Conservation (phyloP, 2,888 invertebrate species). For the Candidula unifasciata region DNA sequence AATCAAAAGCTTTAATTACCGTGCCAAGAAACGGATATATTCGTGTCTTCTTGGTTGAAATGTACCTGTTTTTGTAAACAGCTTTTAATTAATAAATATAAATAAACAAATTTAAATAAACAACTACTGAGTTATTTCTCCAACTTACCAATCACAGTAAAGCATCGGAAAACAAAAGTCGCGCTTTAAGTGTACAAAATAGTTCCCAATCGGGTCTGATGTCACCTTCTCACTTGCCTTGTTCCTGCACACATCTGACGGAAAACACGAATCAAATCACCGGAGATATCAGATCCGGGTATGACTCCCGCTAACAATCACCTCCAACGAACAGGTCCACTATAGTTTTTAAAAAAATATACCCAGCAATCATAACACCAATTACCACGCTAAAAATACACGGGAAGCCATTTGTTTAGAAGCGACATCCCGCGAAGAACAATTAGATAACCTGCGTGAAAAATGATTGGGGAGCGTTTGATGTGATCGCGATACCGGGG, state of each 20-base stretch:
- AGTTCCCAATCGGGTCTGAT: too few species aligned
- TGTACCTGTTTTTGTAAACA: too few species aligned
- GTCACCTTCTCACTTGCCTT: not conserved
- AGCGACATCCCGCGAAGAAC: not conserved
- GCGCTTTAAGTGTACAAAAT: too few species aligned
- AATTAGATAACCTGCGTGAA: not conserved
- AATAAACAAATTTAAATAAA: too few species aligned
- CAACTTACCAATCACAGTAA: too few species aligned
- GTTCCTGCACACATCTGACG: not conserved
- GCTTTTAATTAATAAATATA: too few species aligned
- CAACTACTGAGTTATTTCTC: too few species aligned
- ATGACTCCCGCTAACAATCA: not conserved
- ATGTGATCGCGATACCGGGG: not conserved
- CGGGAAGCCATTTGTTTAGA: not conserved
- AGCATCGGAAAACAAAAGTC: too few species aligned
- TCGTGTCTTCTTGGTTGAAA: too few species aligned
- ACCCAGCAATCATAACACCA: conserved; percentile 8
- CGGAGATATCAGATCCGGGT: not conserved
- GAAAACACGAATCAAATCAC: not conserved
- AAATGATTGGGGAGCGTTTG: conserved; percentile 24
- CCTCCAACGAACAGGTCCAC: not conserved
- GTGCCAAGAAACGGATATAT: too few species aligned
- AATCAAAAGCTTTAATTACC: too few species aligned
- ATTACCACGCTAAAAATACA: not conserved
- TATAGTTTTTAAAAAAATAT: not conserved